Base-by-base conservation (phyloP, 2,113 vertebrate genomes). In the Seriola dumerili region DNA sequence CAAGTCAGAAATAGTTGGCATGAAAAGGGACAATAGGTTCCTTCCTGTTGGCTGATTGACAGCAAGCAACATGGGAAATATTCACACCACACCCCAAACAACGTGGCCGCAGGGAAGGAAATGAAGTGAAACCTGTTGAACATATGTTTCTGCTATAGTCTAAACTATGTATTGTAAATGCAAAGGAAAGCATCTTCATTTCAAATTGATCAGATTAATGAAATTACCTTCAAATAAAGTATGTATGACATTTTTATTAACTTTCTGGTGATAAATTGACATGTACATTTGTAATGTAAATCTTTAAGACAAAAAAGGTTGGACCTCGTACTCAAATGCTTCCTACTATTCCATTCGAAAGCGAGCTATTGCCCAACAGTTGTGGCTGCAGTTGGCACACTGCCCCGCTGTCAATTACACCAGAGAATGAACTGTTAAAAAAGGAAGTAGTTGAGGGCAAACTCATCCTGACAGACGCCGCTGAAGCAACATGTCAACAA, bases 371-470 rank as follows among this genome's bases (percentile, higher is more conserved):
- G 46, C 69, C 50, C 36, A 3, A 21, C 64, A 29, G 67, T 7
- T 48, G 4, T 40, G 58, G 66, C 59, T 64, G 13, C 67, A 42
- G 58, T 29, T 7, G 58, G 23, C 32, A 29, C 68, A 2, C 21
- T 23, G 34, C 66, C 74, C 29, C 2, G 8, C 13, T 32, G 52
- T 50, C 40, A 59, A 58, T 40, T 59, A 32, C 16, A 59, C 54
- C 52, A 34, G 9, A 65, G 46, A 81, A 54, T 72, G 42, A 80
- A 72, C 52, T 42, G 76, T 73, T 48, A 48, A 34, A 78, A 78
- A 71, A 76, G 85, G 85, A 93, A 93, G 87, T 90, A 76, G 65
- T 89, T 87, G 78, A 85, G 64, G 50, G 42, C 25, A 72, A 73
- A 61, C 76, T 77, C 23, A 83, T 63, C 63, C 83, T 68, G 74